Percentiles rank a stretch among this genome's conserved stretches.
Conservation (phyloP, 2,797 vertebrate genomes). For the Spizella passerina region DNA sequence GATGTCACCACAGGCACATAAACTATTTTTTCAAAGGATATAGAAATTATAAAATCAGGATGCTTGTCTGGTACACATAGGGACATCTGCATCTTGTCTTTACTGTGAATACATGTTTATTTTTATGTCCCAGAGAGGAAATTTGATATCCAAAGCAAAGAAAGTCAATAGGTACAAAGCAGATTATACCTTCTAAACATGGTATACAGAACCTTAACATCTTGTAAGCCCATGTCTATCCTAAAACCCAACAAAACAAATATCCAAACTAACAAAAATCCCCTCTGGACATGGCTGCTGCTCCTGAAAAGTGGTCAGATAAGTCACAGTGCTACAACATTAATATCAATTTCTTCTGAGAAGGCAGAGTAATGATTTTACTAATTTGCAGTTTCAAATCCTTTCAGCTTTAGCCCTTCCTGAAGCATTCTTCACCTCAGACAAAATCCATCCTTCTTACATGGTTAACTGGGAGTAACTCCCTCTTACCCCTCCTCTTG, state of each 20-base stretch:
- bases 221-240: background rate
- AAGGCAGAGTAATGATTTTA: background rate
- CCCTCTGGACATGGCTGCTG: background rate
- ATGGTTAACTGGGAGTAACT: background rate
- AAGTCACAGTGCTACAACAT: background rate
- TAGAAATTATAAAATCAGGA: background rate
- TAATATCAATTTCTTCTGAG: background rate
- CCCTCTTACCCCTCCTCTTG: background rate
- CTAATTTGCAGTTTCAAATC: background rate
- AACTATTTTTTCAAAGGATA: background rate
- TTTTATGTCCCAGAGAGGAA: background rate
- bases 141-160: background rate
- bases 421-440: background rate
- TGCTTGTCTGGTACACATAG: rapidly evolving
- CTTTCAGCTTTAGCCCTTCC: background rate
- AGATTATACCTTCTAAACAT: background rate
- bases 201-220: background rate
- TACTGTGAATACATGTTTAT: background rate
- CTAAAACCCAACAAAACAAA: background rate
- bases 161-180: background rate
- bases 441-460: background rate
- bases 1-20: background rate
- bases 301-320: background rate
- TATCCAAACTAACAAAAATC: background rate
- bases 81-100: background rate